phyloP scores from a whole-genome alignment of 30 jellyfish, hydroid and myxozoan genomes.

The Pseudorhiza aurosa region DNA sequence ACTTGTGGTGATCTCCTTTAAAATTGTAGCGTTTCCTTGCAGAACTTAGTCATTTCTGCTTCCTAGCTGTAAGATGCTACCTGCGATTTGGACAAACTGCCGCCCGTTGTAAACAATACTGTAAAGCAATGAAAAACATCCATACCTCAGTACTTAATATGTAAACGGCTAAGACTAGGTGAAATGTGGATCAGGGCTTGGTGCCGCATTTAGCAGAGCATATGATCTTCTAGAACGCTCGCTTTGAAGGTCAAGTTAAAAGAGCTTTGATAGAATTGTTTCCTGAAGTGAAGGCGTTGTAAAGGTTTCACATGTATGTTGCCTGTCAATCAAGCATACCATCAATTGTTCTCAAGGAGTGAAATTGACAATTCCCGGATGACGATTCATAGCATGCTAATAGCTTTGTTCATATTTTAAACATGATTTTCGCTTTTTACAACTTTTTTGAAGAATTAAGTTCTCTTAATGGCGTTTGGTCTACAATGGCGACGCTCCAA shows the following conservation, averaged over 20 bases:
- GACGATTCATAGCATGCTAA: slow-evolving; percentile 56
- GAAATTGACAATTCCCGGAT: slow-evolving; percentile 71
- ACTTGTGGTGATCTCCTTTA: too few species aligned
- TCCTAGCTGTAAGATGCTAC: too few species aligned
- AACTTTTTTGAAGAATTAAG: neutral
- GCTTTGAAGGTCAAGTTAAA: slow-evolving; percentile 41
- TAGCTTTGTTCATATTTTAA: slow-evolving; percentile 28
- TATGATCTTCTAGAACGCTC: neutral
- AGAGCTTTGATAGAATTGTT: slow-evolving; percentile 32
- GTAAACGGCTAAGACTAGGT: too few species aligned
- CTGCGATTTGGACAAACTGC: too few species aligned
- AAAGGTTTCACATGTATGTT: slow-evolving; percentile 73
- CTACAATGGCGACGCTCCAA: neutral
- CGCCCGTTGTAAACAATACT: too few species aligned
- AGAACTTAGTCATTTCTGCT: slow-evolving; percentile 13
- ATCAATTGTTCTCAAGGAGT: slow-evolving; percentile 62
- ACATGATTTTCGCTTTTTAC: neutral
- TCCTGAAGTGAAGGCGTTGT: slow-evolving; percentile 82
- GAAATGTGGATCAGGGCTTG: neutral
- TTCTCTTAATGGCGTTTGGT: neutral
- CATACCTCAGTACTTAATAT: too few species aligned
- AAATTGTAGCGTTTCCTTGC: too few species aligned
- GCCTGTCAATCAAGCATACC: slow-evolving; percentile 83
- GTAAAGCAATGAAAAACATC: too few species aligned
- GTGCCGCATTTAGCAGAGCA: neutral